Evolutionary conservation across 2,888 invertebrate species (phyloP), one percentile per base, ranked within the genome.

Genomic region (Spilarctia lutea): DNA sequence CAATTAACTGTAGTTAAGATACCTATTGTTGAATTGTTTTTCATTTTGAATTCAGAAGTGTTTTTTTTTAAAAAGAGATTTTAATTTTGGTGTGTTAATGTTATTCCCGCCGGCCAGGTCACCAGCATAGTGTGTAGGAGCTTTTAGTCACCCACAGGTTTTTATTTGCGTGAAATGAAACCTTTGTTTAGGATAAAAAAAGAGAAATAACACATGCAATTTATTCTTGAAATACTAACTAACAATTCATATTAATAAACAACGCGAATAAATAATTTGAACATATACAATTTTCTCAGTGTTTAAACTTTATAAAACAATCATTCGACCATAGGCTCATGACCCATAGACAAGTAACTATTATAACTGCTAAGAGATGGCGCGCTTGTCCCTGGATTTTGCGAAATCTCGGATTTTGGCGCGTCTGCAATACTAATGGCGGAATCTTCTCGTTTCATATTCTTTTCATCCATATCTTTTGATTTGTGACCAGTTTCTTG

Each of bases 281-380:
- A 68, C 45, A 20, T 48, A 48, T 2, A 30, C 45, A 68, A 45
- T 30, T 67, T 48, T 68, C 30, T 45, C 27, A 45, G 48, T 48
- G 20, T 68, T 24, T 30, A 48, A 30, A 68, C 30, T 33, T 68
- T 48, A 48, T n/a, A n/a, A 42, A 70, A 70, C 30, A 39, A 45
- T 74, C 7, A 71, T 20, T 83, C 78, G 0, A 79, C 82, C 90
- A 92, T 91, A 0, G 91, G 91, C 52, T 92, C 92, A 3, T 92
- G 89, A 4, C 87, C 88, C 20, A 83, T 69, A 4, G 90, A 89
- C 30, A 80, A 69, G 39, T 75, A 90, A 60, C 88, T 91, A 20
- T 89, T 81, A 39, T 88, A 91, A 35, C 86, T 90, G 63, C 85
- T 89, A 0, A 89, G 30, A 18, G 91, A 88, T 0, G 81, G 79